A percentile compares a stretch with the other conserved stretches of the same genome.
Evolutionary conservation across 37 sponge, comb jelly and placozoan species (phyloP).

Genomic region (Cladorhizidae sp.): DNA sequence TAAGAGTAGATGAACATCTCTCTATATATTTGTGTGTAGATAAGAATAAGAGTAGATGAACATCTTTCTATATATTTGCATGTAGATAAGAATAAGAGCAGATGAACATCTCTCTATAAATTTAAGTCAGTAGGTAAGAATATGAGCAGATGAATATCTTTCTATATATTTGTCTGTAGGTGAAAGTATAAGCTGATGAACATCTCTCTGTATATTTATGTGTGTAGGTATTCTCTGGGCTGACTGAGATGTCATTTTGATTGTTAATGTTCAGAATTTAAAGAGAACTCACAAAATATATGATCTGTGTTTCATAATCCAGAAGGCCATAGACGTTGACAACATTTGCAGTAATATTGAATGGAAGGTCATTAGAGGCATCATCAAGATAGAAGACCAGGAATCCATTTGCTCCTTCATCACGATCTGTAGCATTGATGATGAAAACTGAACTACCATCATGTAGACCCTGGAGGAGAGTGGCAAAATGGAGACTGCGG

Average conservation of each 20-base stretch:
- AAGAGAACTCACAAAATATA: constrained; percentile 10
- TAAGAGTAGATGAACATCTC: no score
- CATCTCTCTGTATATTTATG: not conserved
- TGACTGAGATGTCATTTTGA: no score
- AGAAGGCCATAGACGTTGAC: constrained; percentile 23
- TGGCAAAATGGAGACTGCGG: not conserved
- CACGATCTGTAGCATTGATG: constrained; percentile 50
- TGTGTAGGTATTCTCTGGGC: not conserved
- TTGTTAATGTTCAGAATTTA: not conserved
- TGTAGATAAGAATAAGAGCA: no score
- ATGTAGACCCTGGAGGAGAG: constrained; percentile 7
- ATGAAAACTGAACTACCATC: constrained; percentile 12
- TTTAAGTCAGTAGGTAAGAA: no score
- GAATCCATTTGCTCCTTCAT: constrained; percentile 37
- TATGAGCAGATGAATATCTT: not conserved
- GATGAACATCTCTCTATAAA: no score
- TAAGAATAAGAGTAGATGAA: no score
- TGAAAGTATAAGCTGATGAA: not conserved
- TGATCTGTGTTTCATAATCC: constrained; percentile 30
- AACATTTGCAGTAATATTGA: constrained; percentile 17
- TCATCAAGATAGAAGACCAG: constrained; percentile 20
- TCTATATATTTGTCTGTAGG: not conserved
- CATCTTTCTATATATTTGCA: no score
- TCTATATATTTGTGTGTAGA: no score
- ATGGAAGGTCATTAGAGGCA: not conserved